Evolutionary conservation across 2,888 invertebrate genomes (phyloP).

Genomic region (Steinernema hermaphroditum): DNA sequence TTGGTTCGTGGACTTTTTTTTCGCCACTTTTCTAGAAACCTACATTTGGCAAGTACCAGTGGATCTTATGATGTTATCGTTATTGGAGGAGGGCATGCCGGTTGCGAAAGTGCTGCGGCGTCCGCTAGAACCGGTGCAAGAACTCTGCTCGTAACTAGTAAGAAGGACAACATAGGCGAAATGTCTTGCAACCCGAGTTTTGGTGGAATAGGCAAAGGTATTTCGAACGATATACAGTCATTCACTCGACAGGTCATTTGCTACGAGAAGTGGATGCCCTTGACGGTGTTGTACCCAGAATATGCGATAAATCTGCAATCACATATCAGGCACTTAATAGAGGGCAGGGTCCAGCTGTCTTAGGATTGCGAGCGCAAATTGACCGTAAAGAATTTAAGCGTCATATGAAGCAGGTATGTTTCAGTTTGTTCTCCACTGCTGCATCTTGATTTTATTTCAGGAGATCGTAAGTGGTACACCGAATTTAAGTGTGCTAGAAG

Average conservation of each 20-base stretch:
- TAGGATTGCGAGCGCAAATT: constrained; percentile 86
- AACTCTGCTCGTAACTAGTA: constrained; percentile 82
- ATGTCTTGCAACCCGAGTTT: constrained; percentile 91
- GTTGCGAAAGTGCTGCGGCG: constrained; percentile 83
- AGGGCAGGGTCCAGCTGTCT: constrained; percentile 83
- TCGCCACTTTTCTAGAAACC: too few relatives aligned
- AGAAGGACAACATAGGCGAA: constrained; percentile 81
- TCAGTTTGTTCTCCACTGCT: not conserved
- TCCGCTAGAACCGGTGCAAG: constrained; percentile 80
- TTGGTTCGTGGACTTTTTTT: too few relatives aligned
- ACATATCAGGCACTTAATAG: constrained; percentile 75
- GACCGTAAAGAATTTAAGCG: constrained; percentile 80
- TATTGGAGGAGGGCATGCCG: constrained; percentile 88
- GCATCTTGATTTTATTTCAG: constrained; percentile 32
- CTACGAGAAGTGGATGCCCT: constrained; percentile 80
- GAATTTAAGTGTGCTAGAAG: constrained; percentile 75
- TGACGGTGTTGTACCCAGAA: constrained; percentile 80
- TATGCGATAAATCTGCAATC: constrained; percentile 73
- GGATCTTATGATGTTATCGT: constrained; percentile 76
- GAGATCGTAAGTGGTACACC: constrained; percentile 54
- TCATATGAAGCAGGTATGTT: constrained; percentile 73
- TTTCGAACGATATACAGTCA: too few relatives aligned
- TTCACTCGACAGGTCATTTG: constrained; percentile 74
- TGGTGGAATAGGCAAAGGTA: constrained; percentile 69
- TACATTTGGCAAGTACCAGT: too few relatives aligned